These are phyloP conservation scores for Lampris megalopsis DNA, from an alignment of 2,113 vertebrate species.

Conservation along the genomic window DNA sequence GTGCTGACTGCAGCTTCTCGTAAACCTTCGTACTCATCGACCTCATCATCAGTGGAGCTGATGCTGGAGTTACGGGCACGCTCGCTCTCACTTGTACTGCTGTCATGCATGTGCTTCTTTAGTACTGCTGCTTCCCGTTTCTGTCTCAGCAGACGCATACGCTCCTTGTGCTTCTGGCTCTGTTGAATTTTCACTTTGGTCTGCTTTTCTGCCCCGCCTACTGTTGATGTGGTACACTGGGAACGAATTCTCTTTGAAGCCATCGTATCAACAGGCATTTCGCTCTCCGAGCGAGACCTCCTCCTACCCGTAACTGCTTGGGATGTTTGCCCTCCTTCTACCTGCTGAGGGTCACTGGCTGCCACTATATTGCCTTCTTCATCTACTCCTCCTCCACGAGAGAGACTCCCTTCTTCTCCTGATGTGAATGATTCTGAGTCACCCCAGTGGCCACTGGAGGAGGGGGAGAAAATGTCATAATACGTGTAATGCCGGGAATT, in stretches of 20 bases:
- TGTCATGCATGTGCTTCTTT: conserved; percentile 99
- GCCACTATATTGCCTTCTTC: conserved; percentile 68
- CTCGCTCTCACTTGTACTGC: conserved; percentile 98
- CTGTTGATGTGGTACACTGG: conserved; percentile 63
- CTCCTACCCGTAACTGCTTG: conserved; percentile 73
- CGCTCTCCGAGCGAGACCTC: conserved; percentile 95
- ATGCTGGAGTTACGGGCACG: conserved; percentile 96
- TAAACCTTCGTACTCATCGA: conserved; percentile 89
- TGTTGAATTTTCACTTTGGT: conserved; percentile 91
- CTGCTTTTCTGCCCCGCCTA: conserved; percentile 88
- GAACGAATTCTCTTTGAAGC: conserved; percentile 97
- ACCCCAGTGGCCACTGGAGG: conserved; percentile 95
- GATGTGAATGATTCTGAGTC: conserved; percentile 97
- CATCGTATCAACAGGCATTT: conserved; percentile 88
- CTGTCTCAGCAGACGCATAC: conserved; percentile 93
- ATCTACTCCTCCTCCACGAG: conserved; percentile 61
- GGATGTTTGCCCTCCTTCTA: conserved; percentile 63
- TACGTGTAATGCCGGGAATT: conserved; percentile 93
- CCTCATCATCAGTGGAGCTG: conserved; percentile 91
- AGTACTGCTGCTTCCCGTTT: conserved; percentile 95
- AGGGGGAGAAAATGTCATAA: conserved; percentile 96
- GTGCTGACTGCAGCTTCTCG: conserved; percentile 95
- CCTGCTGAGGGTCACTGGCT: conserved; percentile 78
- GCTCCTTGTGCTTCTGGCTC: conserved; percentile 97
- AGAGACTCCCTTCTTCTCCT: conserved; percentile 85